phyloP scores from a whole-genome alignment of 2,113 vertebrate genomes.

The Anoura caudifer region DNA sequence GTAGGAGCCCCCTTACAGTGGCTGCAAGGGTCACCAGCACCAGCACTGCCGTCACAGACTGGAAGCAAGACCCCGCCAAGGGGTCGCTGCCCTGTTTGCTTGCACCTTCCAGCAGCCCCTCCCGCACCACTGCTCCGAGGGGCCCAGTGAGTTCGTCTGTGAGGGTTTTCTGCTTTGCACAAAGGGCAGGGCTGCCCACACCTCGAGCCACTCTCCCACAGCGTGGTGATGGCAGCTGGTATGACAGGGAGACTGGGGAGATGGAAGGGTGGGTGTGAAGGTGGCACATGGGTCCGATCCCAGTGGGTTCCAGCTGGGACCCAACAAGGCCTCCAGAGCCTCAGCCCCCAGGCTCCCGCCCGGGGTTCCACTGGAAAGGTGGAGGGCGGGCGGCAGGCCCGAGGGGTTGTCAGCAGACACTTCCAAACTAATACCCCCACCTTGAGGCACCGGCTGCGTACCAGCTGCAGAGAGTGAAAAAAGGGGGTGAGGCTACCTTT shows the following conservation, averaged over 20 bases:
- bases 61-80: neutral
- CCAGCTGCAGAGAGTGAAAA: neutral
- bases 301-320: neutral
- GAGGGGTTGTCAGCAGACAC: neutral
- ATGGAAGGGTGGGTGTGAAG: neutral
- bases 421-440: neutral
- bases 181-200: neutral
- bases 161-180: neutral
- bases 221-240: neutral
- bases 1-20: too few relatives aligned
- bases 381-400: neutral
- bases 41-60: rapidly evolving
- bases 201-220: rapidly evolving
- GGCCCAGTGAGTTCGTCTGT: neutral
- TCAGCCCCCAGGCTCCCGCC: neutral
- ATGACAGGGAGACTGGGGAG: neutral
- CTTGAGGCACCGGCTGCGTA: neutral
- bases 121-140: neutral
- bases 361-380: neutral
- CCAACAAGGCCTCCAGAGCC: neutral
- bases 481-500: neutral
- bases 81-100: neutral
- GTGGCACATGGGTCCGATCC: neutral
- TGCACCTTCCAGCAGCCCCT: neutral
- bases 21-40: neutral